Conservation (phyloP, 2,888 invertebrate genomes). For the Thera britannica region DNA sequence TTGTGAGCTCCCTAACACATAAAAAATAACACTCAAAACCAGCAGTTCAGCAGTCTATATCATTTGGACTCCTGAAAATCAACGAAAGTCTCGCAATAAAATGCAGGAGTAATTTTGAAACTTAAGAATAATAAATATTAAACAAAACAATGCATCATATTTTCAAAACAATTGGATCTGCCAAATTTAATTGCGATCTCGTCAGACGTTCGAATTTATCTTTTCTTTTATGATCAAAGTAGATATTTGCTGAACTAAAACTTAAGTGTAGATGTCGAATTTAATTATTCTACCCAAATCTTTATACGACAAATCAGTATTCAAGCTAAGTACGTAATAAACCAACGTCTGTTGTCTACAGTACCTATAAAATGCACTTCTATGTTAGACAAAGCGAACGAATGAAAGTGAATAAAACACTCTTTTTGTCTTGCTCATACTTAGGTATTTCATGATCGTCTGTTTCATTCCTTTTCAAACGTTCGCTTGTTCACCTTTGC, state of each 20-base stretch:
- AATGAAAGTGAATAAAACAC: neutral
- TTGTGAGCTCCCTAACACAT: no score
- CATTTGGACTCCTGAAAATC: no score
- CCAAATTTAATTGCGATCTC: no score
- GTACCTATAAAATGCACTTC: constrained; percentile 38
- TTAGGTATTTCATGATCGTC: neutral
- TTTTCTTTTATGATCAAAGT: no score
- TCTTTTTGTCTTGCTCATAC: neutral
- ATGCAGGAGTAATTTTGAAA: no score
- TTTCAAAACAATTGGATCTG: no score
- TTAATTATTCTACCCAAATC: constrained; percentile 41
- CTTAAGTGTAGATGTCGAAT: constrained; percentile 37
- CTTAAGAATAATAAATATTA: no score
- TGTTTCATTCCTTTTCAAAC: neutral
- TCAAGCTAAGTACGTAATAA: constrained; percentile 42
- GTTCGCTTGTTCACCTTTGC: neutral
- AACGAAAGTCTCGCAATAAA: no score
- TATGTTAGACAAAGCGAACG: constrained; percentile 20
- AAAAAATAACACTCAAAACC: no score
- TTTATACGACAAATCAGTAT: constrained; percentile 43
- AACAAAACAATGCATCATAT: no score
- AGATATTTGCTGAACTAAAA: constrained; percentile 12
- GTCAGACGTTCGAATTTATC: no score
- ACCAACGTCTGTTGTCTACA: constrained; percentile 41
- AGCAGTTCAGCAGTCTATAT: no score